Evolutionary conservation across 2,888 invertebrate species (phyloP).

Genomic region (Eumacrocentrus americanus): DNA sequence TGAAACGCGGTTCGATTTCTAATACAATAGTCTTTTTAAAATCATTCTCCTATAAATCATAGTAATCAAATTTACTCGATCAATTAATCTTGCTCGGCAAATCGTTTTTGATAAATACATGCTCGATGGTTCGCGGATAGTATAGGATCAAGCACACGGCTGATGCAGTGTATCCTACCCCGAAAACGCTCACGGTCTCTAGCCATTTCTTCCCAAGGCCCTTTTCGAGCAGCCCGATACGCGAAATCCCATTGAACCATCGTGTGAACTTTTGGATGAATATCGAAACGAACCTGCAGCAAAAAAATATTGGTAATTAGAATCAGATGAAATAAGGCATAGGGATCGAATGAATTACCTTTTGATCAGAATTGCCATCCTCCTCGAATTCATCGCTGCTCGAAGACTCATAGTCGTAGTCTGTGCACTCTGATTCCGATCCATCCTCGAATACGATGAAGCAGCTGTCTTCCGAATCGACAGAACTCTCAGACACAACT

Average conservation of each 20-base stretch:
- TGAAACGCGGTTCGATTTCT: too few relatives aligned
- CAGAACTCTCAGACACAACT: conserved; percentile 48
- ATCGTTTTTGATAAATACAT: conserved; percentile 61
- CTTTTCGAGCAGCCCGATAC: conserved; percentile 65
- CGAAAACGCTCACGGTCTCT: conserved; percentile 65
- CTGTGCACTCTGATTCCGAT: conserved; percentile 10
- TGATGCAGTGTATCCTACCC: conserved; percentile 57
- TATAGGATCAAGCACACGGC: conserved; percentile 57
- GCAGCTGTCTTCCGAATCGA: conserved; percentile 54
- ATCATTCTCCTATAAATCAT: too few relatives aligned
- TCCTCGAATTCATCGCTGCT: conserved; percentile 28
- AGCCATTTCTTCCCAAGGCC: conserved; percentile 66
- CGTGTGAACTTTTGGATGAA: conserved; percentile 60
- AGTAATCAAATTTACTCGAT: not conserved
- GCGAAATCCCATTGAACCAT: conserved; percentile 67
- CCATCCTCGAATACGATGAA: conserved; percentile 49
- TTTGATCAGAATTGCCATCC: conserved; percentile 10
- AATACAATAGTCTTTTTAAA: too few relatives aligned
- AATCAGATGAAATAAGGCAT: not conserved
- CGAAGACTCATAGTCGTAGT: conserved; percentile 7
- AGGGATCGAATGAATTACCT: not conserved
- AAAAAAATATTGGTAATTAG: conserved; percentile 2
- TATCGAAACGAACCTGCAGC: conserved; percentile 64
- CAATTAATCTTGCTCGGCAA: conserved; percentile 40
- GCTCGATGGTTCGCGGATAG: conserved; percentile 61